phyloP scores from a whole-genome alignment of 2,888 invertebrate genomes.

The Sycophila texana region DNA sequence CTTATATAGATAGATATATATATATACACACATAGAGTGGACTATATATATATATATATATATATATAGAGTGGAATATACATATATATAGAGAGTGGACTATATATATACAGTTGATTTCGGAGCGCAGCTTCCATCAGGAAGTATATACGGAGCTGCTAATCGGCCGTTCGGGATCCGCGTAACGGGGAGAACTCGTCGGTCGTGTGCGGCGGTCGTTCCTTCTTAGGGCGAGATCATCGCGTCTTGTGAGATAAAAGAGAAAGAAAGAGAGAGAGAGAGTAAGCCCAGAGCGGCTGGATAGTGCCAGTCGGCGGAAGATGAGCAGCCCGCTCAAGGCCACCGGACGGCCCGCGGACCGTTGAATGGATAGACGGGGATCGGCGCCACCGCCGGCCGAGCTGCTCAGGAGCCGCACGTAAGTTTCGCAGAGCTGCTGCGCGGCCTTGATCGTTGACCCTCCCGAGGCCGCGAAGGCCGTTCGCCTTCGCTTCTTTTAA shows the following conservation, averaged over 20 bases:
- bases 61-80: too few species aligned
- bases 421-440: too few species aligned
- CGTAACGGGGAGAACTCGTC: neutral
- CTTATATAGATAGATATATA: too few species aligned
- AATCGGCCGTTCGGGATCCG: neutral
- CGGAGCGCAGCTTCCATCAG: too few species aligned
- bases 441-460: neutral
- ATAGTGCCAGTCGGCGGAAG: neutral
- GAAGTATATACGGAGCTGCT: too few species aligned
- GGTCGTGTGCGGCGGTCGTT: neutral
- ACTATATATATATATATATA: too few species aligned
- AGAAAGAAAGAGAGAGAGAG: neutral
- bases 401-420: conserved; percentile 49
- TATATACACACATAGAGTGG: too few species aligned
- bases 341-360: conserved; percentile 22
- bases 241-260: neutral
- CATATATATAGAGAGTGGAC: too few species aligned
- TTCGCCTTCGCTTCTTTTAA: too few species aligned
- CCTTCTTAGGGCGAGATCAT: neutral
- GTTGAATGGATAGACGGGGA: conserved; percentile 41
- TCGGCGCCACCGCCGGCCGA: conserved; percentile 38
- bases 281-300: neutral
- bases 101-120: too few species aligned
- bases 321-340: conserved; percentile 35
- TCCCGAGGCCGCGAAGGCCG: too few species aligned